Conservation (phyloP, 2,797 vertebrate species). For the Cryptoblepharus egeriae region DNA sequence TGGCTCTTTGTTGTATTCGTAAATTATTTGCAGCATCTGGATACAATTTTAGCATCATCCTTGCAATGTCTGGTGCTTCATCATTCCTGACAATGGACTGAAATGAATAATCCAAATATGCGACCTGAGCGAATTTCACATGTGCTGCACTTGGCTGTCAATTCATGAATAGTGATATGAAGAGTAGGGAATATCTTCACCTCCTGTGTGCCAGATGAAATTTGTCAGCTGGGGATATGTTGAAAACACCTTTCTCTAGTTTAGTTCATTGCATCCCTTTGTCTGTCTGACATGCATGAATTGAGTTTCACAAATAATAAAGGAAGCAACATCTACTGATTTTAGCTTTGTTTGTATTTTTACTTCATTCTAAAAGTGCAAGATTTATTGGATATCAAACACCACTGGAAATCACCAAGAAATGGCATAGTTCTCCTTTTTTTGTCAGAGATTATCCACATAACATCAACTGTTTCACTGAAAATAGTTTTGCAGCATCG, state of each 20-base stretch:
- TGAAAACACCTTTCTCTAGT: background rate
- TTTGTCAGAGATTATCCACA: background rate
- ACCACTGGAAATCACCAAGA: background rate
- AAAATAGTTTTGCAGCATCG: background rate
- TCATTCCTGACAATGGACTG: background rate
- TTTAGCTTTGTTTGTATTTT: background rate
- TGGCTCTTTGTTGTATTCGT: background rate
- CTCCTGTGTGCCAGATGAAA: background rate
- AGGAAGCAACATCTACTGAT: background rate
- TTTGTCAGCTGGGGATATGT: background rate
- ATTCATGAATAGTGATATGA: background rate
- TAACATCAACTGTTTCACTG: too few relatives aligned
- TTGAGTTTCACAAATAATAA: background rate
- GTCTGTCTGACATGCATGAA: background rate
- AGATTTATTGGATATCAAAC: background rate
- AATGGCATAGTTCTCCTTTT: background rate
- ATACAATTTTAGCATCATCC: background rate
- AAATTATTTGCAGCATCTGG: background rate
- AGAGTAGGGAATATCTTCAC: background rate
- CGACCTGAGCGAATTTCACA: background rate
- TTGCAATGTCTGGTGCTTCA: background rate
- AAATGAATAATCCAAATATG: background rate
- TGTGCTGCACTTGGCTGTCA: background rate
- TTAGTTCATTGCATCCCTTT: background rate
- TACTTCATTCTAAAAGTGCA: background rate